phyloP scores from a whole-genome alignment of 2,113 vertebrate genomes.

The Oncorhynchus kisutch region DNA sequence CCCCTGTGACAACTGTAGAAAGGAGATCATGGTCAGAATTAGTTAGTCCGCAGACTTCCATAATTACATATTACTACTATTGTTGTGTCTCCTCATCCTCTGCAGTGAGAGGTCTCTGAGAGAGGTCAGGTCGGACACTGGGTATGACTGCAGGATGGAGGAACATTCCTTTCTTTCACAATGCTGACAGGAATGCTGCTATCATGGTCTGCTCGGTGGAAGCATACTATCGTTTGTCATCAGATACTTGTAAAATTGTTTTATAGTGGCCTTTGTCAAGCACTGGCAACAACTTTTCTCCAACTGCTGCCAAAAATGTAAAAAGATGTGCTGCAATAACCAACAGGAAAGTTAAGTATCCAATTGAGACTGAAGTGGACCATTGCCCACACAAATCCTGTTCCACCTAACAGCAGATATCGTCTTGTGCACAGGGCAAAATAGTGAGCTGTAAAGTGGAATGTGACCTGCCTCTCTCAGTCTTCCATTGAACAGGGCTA shows the following conservation, averaged over 20 bases:
- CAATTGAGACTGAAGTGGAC: neutral
- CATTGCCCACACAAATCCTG: neutral
- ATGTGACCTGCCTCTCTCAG: neutral
- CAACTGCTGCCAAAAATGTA: too few species aligned
- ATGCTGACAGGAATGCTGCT: constrained; percentile 27
- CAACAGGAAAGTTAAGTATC: neutral
- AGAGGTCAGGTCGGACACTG: too few species aligned
- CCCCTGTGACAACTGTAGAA: constrained; percentile 77
- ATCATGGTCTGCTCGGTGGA: neutral
- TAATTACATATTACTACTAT: too few species aligned
- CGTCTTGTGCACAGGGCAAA: neutral
- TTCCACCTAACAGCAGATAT: neutral
- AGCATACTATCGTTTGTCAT: neutral
- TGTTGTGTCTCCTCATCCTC: too few species aligned
- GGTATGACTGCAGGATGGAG: too few species aligned
- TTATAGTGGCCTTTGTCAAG: neutral
- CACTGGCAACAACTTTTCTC: neutral
- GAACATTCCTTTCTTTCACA: too few species aligned
- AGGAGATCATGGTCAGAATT: constrained; percentile 7
- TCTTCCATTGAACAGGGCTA: neutral
- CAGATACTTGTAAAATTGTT: neutral
- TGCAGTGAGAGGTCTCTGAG: too few species aligned
- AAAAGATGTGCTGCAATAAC: neutral
- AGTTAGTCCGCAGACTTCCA: too few species aligned
- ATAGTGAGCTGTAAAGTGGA: neutral